Percentiles rank a stretch among this genome's conserved stretches.
Conservation (phyloP, 2,113 vertebrate genomes). For the Microtus pennsylvanicus region DNA sequence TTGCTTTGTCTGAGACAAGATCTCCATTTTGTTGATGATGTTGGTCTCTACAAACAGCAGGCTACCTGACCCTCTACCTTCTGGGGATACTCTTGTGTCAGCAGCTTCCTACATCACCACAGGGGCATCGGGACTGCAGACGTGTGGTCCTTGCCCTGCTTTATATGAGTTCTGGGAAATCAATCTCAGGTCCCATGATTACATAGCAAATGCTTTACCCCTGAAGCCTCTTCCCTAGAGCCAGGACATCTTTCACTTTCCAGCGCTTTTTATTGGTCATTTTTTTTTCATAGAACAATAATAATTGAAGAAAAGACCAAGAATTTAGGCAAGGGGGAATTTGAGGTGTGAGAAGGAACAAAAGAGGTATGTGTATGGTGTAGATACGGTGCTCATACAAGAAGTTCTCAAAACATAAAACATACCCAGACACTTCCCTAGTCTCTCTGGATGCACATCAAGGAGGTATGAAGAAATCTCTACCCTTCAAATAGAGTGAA, state of each 20-base stretch:
- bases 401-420: background rate
- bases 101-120: background rate
- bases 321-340: background rate
- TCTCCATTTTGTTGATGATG: background rate
- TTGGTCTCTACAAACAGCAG: background rate
- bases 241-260: background rate
- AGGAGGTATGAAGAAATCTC: background rate
- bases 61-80: background rate
- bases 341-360: background rate
- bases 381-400: background rate
- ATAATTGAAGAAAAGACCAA: background rate
- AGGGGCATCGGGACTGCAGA: background rate
- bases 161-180: background rate
- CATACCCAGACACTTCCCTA: background rate
- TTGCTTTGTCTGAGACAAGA: background rate
- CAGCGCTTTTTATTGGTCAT: background rate
- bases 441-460: background rate
- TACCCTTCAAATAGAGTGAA: background rate
- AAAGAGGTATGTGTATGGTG: background rate
- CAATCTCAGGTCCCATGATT: background rate
- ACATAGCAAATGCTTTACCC: background rate
- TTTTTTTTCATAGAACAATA: background rate
- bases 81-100: background rate
- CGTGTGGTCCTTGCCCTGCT: background rate
- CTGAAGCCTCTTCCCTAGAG: no score